These are phyloP conservation scores for Cryptoleucopteryx plumbea DNA, from an alignment of 2,113 vertebrate genomes.

Conservation along the genomic window DNA sequence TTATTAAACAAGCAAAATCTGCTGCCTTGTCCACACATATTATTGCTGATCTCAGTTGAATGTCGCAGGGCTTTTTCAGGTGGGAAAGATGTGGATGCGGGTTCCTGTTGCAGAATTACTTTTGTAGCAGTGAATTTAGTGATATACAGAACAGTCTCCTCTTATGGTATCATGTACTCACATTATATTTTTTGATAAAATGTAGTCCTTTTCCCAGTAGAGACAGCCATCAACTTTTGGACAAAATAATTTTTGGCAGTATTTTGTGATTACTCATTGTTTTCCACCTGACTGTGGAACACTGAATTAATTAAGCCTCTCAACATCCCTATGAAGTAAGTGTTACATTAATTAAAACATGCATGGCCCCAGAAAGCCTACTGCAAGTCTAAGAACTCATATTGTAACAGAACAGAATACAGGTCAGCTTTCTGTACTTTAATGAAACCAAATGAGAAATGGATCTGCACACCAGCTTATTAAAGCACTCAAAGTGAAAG, in stretches of 20 bases:
- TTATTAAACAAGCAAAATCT: neutral
- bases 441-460: neutral
- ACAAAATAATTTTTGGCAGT: neutral
- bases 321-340: neutral
- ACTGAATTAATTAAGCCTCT: neutral
- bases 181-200: neutral
- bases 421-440: neutral
- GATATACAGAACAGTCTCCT: neutral
- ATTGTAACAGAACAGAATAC: neutral
- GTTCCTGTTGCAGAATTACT: neutral
- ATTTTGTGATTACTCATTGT: neutral
- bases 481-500: neutral
- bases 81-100: neutral
- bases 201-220: neutral
- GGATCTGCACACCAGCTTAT: neutral
- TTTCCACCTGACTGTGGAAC: neutral
- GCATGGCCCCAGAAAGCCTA: neutral
- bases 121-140: neutral
- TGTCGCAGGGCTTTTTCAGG: neutral
- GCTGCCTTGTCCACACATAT: neutral
- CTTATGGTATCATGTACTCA: rapidly evolving
- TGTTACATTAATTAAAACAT: neutral
- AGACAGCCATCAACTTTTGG: neutral
- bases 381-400: neutral
- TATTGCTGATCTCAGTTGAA: neutral